phyloP scores from a whole-genome alignment of 2,888 invertebrate species.

The Pollenia angustigena region DNA sequence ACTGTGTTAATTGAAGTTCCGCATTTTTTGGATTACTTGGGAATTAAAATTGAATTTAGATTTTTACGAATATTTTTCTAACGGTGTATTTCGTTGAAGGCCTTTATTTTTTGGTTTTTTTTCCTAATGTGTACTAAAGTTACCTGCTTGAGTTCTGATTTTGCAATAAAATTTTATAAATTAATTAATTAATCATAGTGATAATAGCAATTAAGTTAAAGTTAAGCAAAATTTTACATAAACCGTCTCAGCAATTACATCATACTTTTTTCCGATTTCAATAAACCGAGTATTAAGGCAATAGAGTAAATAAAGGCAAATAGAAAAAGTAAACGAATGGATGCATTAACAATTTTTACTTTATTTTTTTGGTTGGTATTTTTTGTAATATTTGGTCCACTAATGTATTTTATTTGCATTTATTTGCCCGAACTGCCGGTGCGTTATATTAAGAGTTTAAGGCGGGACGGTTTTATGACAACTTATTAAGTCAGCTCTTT shows the following conservation, averaged over 20 bases:
- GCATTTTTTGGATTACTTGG: conserved; percentile 28
- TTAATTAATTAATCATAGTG: conserved; percentile 75
- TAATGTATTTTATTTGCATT: conserved; percentile 86
- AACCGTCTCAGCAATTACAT: conserved; percentile 37
- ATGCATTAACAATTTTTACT: conserved; percentile 77
- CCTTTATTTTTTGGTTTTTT: conserved; percentile 29
- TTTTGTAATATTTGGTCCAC: conserved; percentile 88
- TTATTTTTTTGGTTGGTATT: conserved; percentile 87
- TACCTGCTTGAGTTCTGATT: conserved; percentile 70
- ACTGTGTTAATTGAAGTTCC: conserved; percentile 36
- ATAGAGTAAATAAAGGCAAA: not conserved
- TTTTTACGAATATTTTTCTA: conserved; percentile 24
- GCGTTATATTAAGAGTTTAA: conserved; percentile 79
- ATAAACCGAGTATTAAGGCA: not conserved
- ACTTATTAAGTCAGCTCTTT: conserved; percentile 41
- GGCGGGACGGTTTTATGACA: conserved; percentile 53
- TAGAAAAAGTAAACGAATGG: conserved; percentile 75
- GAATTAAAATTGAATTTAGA: conserved; percentile 2
- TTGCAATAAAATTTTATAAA: conserved; percentile 10
- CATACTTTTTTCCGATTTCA: conserved; percentile 10
- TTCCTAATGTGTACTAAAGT: conserved; percentile 71
- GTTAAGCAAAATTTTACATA: not conserved
- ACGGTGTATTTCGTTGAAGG: conserved; percentile 56
- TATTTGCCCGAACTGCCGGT: conserved; percentile 89
- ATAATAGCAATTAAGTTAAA: conserved; percentile 78